Evolutionary conservation across 2,888 invertebrate species (phyloP), one percentile per base, ranked within the genome.

Genomic region (Hesperia comma): DNA sequence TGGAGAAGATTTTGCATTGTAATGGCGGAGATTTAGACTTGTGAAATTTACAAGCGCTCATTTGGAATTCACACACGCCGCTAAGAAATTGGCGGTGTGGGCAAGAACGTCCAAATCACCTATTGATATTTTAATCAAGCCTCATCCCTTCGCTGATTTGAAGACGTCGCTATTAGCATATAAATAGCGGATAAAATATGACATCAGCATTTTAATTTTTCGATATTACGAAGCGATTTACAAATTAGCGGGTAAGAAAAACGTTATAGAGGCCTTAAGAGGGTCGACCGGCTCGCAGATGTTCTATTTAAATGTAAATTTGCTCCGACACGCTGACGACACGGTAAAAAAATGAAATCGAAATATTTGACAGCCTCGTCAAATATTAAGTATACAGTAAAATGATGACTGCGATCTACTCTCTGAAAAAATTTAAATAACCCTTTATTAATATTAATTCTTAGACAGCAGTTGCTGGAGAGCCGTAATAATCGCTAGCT

Each of bases 231-330:
- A 79, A 86, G 81, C 89, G 91, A 92, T 92, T 92, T 92, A 89
- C 90, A 92, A 92, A 92, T 92, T 92, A 92, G 90, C 90, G 86
- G 85, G 86, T 88, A 90, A 92, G 92, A 90, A 92, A 90, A 91
- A 88, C 81, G 87, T 81, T 76, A 77, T 81, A 80, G 82, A 84
- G 84, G 82, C 83, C 87, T 89, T 86, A 79, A 87, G 90, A 88
- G 92, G 92, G 91, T 88, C 85, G 88, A 84, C 80, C 81, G 82
- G 84, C 85, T 76, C 83, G 87, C 92, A 92, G 92, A 92, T 92
- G 92, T 92, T 90, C 92, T 87, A 92, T 92, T 92, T 92, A 92
- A 90, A 92, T 92, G 92, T 92, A 92, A 92, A 92, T 92, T 92
- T 84, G 70, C 78, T 80, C 80, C 84, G 79, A 85, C 85, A 89